Conservation (phyloP, 2,888 invertebrate genomes). For the Salpingus planirostris region DNA sequence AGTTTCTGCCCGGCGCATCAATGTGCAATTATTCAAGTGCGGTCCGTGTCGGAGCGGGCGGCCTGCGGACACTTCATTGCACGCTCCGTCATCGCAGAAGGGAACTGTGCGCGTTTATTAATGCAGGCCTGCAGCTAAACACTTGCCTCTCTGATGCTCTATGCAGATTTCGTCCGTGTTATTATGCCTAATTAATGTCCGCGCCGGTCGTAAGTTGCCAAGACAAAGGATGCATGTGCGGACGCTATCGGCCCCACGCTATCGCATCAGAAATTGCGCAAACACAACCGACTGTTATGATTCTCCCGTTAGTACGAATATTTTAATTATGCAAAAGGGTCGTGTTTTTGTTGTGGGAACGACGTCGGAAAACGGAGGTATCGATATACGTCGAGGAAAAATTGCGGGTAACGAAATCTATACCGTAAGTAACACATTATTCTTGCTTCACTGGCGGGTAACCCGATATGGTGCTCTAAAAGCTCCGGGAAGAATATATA, state of each 20-base stretch:
- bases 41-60: slow-evolving; percentile 13
- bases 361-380: too few species aligned
- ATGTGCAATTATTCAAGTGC: slow-evolving; percentile 22
- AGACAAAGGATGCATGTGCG: too few species aligned
- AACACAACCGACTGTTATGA: too few species aligned
- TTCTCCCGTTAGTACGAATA: too few species aligned
- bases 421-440: slow-evolving; percentile 17
- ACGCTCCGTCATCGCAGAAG: slow-evolving; percentile 11
- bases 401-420: slow-evolving; percentile 15
- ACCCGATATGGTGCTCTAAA: slow-evolving; percentile 16
- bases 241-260: too few species aligned
- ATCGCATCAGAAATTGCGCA: too few species aligned
- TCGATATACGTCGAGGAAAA: slow-evolving; percentile 10
- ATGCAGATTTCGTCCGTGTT: too few species aligned
- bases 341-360: too few species aligned
- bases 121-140: slow-evolving; percentile 16
- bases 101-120: slow-evolving; percentile 9
- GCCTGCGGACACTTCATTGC: slow-evolving; percentile 17
- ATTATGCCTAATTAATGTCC: too few species aligned
- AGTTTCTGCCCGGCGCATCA: slow-evolving; percentile 19
- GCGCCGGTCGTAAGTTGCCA: too few species aligned
- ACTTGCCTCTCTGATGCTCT: slow-evolving; percentile 10
- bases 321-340: too few species aligned
- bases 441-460: slow-evolving; percentile 15
- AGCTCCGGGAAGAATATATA: slow-evolving; percentile 15